Percentiles rank a stretch among this genome's conserved stretches.
Conservation (phyloP, 1,140 invertebrate species). For the Leptopilina boulardi region DNA sequence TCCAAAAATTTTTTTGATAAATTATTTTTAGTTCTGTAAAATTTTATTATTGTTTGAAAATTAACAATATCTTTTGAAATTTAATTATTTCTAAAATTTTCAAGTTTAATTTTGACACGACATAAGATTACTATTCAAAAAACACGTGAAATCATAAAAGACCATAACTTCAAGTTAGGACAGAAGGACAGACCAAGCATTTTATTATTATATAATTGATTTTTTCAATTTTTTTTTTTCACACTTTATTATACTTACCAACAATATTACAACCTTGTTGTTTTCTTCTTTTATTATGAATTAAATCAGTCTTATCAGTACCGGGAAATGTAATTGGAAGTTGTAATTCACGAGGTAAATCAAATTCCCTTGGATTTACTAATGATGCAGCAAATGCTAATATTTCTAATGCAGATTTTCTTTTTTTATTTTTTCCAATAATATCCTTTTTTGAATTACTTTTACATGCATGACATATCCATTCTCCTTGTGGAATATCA, state of each 20-base stretch:
- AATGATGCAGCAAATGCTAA: conserved; percentile 87
- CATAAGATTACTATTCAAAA: too few species aligned
- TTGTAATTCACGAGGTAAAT: conserved; percentile 87
- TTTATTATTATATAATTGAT: too few species aligned
- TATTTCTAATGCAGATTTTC: conserved; percentile 82
- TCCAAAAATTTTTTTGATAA: too few species aligned
- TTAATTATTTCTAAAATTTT: too few species aligned
- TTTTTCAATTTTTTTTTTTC: too few species aligned
- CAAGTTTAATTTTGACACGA: too few species aligned
- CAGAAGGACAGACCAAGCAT: too few species aligned
- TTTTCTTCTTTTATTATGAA: conserved; percentile 68
- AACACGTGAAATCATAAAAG: too few species aligned
- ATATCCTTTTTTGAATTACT: conserved; percentile 70
- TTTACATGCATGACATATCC: conserved; percentile 91
- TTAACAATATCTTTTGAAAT: too few species aligned
- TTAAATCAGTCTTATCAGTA: conserved; percentile 79
- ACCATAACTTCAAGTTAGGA: too few species aligned
- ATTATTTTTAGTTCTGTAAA: too few species aligned
- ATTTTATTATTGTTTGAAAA: too few species aligned
- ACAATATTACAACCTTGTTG: conserved; percentile 60
- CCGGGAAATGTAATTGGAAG: conserved; percentile 89
- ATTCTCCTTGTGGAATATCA: conserved; percentile 93
- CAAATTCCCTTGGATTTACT: conserved; percentile 93
- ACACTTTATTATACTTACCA: conserved; percentile 51
- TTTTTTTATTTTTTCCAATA: conserved; percentile 69